Base-by-base conservation (phyloP, 2,797 vertebrate genomes). In the Anguilla marmorata region DNA sequence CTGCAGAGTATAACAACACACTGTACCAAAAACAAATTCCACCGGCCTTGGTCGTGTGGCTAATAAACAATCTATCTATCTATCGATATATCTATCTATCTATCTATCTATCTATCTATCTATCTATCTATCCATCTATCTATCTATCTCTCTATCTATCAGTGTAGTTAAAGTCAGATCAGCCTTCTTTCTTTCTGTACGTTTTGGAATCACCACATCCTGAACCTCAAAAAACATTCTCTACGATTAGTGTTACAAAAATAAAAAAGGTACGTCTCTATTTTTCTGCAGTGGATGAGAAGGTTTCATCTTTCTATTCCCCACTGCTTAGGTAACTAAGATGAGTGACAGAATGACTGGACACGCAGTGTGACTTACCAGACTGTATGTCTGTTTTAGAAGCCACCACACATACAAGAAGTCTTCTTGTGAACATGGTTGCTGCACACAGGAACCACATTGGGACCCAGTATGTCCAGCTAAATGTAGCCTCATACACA, bases 321-420 rank as follows among this genome's bases (percentile, higher is more conserved):
- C 16, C 8, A 12, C 30, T 84, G 50, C 50, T 82, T 83, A 56
- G 86, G 56, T 87, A 33, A 50, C 54, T 11, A 14, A 87, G 86
- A 74, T 87, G 86, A 83, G 83, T 21, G 72, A 33, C 86, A 86
- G 56, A 86, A 72, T 1, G 37, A 41, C 1, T 41, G 6, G 27
- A 41, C 30, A 41, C 16, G 33, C 30, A 33, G 16, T 80, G 19
- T 48, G 48, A 80, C 16, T n/a, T 80, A 80, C 41, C 19, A 50
- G 0, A 80, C 41, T 0, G 33, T 37, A 37, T 14, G 33, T 76
- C 72, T 48, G 21, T 50, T 80, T 21, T 80, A 80, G 6, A 48
- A n/a, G 21, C 19, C 76, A n/a, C 16, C 76, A 45, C 41, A 48
- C 76, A 79, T 79, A 21, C 3, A 79, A 33, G 8, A 76, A 76